These are phyloP conservation scores for Orthosia cruda DNA, from an alignment of 2,888 invertebrate species.

Conservation along the genomic window DNA sequence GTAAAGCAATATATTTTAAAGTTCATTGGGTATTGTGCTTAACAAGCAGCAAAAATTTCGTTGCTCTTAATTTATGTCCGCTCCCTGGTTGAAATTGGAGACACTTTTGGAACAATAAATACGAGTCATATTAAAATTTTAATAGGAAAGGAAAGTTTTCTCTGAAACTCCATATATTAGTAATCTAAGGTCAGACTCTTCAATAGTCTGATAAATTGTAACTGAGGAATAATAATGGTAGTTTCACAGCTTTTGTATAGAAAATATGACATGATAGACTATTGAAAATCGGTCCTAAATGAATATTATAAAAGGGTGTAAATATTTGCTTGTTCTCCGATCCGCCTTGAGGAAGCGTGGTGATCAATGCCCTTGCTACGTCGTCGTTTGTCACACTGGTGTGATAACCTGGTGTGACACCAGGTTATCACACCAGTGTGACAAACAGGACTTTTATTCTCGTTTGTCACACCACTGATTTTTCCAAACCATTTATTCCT, in stretches of 20 bases:
- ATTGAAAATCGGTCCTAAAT: no score
- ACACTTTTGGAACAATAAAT: constrained; percentile 42
- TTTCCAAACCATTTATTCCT: no score
- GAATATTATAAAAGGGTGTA: not conserved
- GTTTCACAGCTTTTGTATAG: no score
- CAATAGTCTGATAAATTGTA: not conserved
- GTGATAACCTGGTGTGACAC: no score
- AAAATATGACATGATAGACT: no score
- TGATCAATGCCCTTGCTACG: no score
- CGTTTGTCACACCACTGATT: no score
- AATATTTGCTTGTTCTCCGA: not conserved
- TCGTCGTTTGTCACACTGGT: no score
- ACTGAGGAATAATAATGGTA: no score
- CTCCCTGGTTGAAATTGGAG: constrained; percentile 33
- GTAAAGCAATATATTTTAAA: constrained; percentile 45
- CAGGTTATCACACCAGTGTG: no score
- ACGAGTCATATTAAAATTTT: constrained; percentile 17
- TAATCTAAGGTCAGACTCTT: not conserved
- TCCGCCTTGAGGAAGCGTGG: no score
- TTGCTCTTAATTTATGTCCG: constrained; percentile 49
- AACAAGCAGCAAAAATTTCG: constrained; percentile 49
- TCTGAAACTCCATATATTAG: not conserved
- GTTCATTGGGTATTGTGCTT: constrained; percentile 45
- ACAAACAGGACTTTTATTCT: no score
- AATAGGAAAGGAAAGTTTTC: not conserved